Evolutionary conservation across 2,888 invertebrate genomes (phyloP).

Genomic region (Parnassius mnemosyne): DNA sequence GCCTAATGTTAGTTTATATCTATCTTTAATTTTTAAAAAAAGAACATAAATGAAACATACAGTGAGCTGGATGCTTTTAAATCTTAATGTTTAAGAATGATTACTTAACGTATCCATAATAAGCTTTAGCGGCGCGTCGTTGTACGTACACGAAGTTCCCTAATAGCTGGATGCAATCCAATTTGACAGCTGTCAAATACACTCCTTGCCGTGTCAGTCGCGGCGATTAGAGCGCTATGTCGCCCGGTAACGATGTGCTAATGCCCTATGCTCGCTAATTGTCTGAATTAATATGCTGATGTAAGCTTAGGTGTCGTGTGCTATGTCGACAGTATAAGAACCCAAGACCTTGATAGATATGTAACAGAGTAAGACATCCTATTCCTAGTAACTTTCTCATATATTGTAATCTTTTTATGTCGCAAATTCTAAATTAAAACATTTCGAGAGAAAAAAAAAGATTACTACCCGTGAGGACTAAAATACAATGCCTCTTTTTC

Average conservation of each 20-base stretch:
- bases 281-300: slow-evolving; percentile 56
- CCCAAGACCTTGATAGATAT: neutral
- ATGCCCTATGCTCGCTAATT: slow-evolving; percentile 45
- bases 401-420: no score
- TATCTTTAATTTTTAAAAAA: no score
- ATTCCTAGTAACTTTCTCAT: no score
- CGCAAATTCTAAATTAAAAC: no score
- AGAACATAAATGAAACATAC: no score
- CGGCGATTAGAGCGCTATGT: slow-evolving; percentile 58
- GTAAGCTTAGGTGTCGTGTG: slow-evolving; percentile 44
- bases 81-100: no score
- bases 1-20: no score
- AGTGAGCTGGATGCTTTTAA: no score
- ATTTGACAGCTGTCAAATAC: slow-evolving; percentile 78
- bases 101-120: slow-evolving; percentile 42
- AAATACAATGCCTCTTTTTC: no score
- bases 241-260: slow-evolving; percentile 67
- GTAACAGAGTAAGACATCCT: neutral
- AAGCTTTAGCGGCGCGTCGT: slow-evolving; percentile 33
- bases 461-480: no score
- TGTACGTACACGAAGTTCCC: slow-evolving; percentile 55
- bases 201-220: slow-evolving; percentile 66
- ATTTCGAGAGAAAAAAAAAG: no score
- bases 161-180: slow-evolving; percentile 76
- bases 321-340: slow-evolving; percentile 10